Conservation (phyloP, 2,888 invertebrate genomes). For the Eledone cirrhosa region DNA sequence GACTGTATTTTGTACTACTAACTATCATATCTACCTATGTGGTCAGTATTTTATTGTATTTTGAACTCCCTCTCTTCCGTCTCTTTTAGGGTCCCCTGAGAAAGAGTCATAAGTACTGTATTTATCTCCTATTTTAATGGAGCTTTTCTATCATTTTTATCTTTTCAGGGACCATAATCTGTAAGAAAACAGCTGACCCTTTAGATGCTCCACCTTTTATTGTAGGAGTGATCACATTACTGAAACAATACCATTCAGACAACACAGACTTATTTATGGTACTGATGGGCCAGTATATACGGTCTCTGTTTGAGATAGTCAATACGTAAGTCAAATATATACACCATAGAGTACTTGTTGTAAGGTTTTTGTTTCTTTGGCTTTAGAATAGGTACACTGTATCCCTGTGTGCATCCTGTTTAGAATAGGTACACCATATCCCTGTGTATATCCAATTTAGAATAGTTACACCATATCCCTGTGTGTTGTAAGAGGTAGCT, state of each 20-base stretch:
- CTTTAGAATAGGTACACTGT: no score
- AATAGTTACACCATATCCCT: no score
- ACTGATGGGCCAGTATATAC: slow-evolving; percentile 78
- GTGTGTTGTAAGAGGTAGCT: no score
- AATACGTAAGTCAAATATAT: slow-evolving; percentile 48
- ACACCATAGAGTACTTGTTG: background rate
- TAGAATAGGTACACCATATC: no score
- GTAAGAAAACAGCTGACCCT: slow-evolving; percentile 75
- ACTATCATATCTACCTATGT: no score
- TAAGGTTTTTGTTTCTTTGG: background rate
- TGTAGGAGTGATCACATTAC: slow-evolving; percentile 77
- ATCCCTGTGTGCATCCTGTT: no score
- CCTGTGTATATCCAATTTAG: no score
- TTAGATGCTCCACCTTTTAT: slow-evolving; percentile 85
- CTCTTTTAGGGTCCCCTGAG: background rate
- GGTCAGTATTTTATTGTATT: no score
- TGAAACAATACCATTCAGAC: slow-evolving; percentile 83
- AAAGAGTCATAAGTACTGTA: no score
- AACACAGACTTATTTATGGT: slow-evolving; percentile 78
- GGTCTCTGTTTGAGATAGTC: slow-evolving; percentile 59
- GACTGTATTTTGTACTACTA: no score
- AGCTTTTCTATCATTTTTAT: background rate
- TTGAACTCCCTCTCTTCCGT: no score
- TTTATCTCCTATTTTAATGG: background rate
- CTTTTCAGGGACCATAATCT: slow-evolving; percentile 69